Evolutionary conservation across 2,113 vertebrate genomes (phyloP).

Genomic region (Lasiurus cinereus): DNA sequence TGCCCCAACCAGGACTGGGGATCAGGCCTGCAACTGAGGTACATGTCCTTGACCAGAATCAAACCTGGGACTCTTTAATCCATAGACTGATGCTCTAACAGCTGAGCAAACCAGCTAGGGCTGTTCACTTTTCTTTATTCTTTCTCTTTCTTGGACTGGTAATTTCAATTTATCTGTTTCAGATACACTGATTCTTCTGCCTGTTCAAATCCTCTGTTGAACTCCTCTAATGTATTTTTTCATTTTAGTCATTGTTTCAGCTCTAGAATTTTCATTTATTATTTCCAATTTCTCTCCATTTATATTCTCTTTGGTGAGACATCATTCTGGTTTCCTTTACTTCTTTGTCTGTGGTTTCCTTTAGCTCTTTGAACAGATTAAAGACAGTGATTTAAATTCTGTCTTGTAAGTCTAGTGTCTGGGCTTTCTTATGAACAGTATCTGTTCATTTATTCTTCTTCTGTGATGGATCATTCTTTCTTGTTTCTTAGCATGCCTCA

Average conservation of each 20-base stretch:
- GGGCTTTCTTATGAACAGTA: not conserved
- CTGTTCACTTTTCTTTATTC: not conserved
- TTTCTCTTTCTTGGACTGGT: constrained; percentile 31
- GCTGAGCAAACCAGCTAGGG: no score
- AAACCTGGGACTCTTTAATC: no score
- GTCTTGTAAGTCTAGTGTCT: not conserved
- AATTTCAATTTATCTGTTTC: not conserved
- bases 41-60: no score
- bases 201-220: constrained; percentile 7
- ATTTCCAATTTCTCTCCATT: constrained; percentile 10
- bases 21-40: no score
- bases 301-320: not conserved
- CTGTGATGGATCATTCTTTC: not conserved
- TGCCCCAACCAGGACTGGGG: no score
- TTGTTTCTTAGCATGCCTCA: not conserved
- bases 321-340: not conserved
- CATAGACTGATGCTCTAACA: no score
- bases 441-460: constrained; percentile 9
- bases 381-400: constrained; percentile 19
- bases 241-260: constrained; percentile 23
- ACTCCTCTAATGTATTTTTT: constrained; percentile 17
- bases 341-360: constrained; percentile 9
- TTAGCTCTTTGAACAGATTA: not conserved
- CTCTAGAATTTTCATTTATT: constrained; percentile 3
- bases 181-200: not conserved